phyloP scores from a whole-genome alignment of 2,797 vertebrate genomes.

The Apogon hyalosoma region DNA sequence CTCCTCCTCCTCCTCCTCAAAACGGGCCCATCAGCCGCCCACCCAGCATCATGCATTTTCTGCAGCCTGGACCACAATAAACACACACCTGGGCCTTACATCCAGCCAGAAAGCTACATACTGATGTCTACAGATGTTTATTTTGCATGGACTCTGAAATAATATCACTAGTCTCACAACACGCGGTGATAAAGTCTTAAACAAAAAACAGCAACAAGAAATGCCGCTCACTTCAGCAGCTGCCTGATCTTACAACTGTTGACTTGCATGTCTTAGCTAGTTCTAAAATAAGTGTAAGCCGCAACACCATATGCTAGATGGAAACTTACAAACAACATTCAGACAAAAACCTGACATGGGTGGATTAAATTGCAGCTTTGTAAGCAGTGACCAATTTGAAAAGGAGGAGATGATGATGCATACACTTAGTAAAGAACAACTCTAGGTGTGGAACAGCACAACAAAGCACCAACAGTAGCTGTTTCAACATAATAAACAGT shows the following conservation, averaged over 20 bases:
- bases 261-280: neutral
- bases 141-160: neutral
- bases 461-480: neutral
- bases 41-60: constrained; percentile 9
- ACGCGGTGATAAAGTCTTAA: neutral
- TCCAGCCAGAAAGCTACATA: neutral
- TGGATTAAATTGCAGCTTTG: constrained; percentile 17
- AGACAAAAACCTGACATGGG: constrained; percentile 5
- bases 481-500: constrained; percentile 20
- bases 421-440: constrained; percentile 2
- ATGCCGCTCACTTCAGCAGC: neutral
- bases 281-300: constrained; percentile 32
- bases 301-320: constrained; percentile 18
- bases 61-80: constrained; percentile 3
- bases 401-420: neutral
- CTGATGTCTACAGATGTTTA: neutral
- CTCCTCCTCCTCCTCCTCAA: constrained; percentile 53
- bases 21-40: constrained; percentile 42
- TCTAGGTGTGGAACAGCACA: neutral
- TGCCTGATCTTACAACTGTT: constrained; percentile 17
- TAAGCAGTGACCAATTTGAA: constrained; percentile 3
- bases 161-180: neutral
- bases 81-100: constrained; percentile 9
- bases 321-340: constrained; percentile 17
- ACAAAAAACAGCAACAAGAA: constrained; percentile 9